Percentiles rank a stretch among this genome's conserved stretches.
Evolutionary conservation across 2,113 vertebrate genomes (phyloP).

Genomic region (Neopipo cinnamomea): DNA sequence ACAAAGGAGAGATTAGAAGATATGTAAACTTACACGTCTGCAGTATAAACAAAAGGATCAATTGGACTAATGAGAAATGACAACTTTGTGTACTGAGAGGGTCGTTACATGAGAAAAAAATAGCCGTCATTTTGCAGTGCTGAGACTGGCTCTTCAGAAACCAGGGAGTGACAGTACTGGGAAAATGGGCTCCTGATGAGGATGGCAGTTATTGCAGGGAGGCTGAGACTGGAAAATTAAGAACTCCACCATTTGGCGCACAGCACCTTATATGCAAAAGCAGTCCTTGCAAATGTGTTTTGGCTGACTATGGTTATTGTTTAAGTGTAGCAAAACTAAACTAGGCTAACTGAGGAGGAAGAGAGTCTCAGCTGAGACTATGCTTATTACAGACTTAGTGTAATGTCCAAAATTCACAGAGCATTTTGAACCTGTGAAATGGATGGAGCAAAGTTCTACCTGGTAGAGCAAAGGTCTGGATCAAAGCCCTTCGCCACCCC

Average conservation of each 20-base stretch:
- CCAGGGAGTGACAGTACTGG: not conserved
- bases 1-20: constrained; percentile 44
- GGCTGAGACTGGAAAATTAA: not conserved
- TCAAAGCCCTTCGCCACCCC: not conserved
- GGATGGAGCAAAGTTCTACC: not conserved
- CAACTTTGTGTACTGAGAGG: not conserved
- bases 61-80: constrained; percentile 13
- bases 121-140: not conserved
- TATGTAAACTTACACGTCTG: not conserved
- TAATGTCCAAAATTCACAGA: not conserved
- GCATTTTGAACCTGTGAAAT: not conserved
- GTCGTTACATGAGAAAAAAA: not conserved
- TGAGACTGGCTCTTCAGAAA: not conserved
- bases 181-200: not conserved
- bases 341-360: not conserved
- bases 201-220: not conserved
- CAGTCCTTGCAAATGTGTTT: not conserved
- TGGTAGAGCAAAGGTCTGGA: not conserved
- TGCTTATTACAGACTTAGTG: not conserved
- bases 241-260: not conserved
- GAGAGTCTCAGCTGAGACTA: not conserved
- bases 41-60: constrained; percentile 22
- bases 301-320: not conserved
- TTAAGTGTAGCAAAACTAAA: not conserved
- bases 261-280: not conserved